phyloP scores from a whole-genome alignment of 1,140 invertebrate species.

The Globodera ellingtonae region DNA sequence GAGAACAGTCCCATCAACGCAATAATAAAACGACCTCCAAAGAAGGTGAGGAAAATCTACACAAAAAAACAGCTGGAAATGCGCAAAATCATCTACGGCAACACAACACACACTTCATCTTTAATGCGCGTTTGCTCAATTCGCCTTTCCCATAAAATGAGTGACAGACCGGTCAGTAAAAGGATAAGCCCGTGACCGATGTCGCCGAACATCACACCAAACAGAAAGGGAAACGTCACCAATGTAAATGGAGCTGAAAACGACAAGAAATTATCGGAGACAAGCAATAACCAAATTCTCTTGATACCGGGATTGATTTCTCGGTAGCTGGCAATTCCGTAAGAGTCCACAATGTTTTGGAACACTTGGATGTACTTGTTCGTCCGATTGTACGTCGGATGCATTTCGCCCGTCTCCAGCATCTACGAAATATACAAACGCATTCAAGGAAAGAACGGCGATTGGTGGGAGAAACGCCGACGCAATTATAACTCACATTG shows the following conservation, averaged over 20 bases:
- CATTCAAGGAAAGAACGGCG: background rate
- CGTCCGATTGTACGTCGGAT: conserved; percentile 69
- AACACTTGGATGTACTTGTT: conserved; percentile 71
- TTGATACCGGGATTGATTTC: conserved; percentile 68
- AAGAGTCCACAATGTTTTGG: conserved; percentile 69
- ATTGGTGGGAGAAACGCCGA: no score
- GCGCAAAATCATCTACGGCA: background rate
- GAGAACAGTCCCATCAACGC: conserved; percentile 95
- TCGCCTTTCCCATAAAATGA: conserved; percentile 79
- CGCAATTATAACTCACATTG: conserved; percentile 54
- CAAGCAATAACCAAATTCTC: background rate
- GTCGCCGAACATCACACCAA: conserved; percentile 92
- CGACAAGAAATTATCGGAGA: background rate
- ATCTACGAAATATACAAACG: background rate
- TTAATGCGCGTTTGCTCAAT: conserved; percentile 75
- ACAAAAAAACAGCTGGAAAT: conserved; percentile 18
- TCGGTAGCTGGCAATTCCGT: conserved; percentile 68
- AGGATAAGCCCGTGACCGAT: conserved; percentile 82
- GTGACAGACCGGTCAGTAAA: conserved; percentile 75
- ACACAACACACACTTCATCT: conserved; percentile 66
- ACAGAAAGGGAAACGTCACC: conserved; percentile 91
- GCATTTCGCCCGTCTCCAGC: conserved; percentile 65
- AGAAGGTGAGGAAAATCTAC: conserved; percentile 94
- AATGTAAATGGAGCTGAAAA: conserved; percentile 78
- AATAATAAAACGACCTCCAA: conserved; percentile 94